phyloP scores from a whole-genome alignment of 2,888 invertebrate species.

The Eupeodes latifasciatus region DNA sequence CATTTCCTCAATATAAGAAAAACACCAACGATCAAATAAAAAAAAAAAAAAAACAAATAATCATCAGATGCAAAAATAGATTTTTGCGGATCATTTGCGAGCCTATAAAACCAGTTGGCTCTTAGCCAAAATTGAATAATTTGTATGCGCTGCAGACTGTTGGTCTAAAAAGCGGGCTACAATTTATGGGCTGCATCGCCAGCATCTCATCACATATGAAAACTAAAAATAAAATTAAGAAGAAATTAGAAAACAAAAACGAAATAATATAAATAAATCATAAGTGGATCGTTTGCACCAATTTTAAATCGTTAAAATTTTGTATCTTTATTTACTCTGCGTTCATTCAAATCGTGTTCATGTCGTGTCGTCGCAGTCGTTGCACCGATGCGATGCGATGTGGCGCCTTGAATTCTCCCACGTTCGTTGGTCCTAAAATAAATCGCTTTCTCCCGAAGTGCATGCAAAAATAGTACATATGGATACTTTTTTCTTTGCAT shows the following conservation, averaged over 20 bases:
- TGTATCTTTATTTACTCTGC: not conserved
- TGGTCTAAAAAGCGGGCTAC: not conserved
- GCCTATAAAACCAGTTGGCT: conserved; percentile 31
- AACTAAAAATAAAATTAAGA: no score
- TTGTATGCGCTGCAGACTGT: not conserved
- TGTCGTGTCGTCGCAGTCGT: no score
- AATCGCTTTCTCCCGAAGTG: not conserved
- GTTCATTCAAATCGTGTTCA: not conserved
- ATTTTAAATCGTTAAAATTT: conserved; percentile 1
- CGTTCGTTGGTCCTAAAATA: conserved; percentile 1
- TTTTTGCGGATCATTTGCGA: not conserved
- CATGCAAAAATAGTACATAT: not conserved
- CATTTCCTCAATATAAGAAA: not conserved
- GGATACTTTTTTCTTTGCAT: not conserved
- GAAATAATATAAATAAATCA: conserved; percentile 7
- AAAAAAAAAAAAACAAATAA: not conserved
- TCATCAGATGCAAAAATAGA: not conserved
- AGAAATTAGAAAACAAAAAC: not conserved
- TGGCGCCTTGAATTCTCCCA: conserved; percentile 39
- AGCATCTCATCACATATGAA: conserved; percentile 1
- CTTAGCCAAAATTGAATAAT: conserved; percentile 2
- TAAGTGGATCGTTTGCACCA: conserved; percentile 33
- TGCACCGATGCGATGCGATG: not conserved
- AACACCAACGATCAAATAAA: not conserved
- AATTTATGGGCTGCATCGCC: conserved; percentile 17